Evolutionary conservation across 2,113 vertebrate genomes (phyloP), one percentile per base, ranked within the genome.

Genomic region (Chroicocephalus ridibundus): DNA sequence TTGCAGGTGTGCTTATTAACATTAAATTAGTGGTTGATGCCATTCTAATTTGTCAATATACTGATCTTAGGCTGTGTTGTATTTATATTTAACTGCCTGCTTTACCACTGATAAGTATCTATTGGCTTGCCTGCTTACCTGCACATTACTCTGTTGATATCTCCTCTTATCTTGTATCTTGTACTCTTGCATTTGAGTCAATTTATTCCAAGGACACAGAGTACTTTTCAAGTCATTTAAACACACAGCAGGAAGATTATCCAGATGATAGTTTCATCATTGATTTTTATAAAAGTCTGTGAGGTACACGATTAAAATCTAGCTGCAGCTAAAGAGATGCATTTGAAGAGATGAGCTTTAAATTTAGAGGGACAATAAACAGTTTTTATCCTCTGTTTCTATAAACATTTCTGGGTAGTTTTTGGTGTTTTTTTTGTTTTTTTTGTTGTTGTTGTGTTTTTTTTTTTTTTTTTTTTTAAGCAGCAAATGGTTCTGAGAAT

Each of bases 201-300:
- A 92, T 95, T 96, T 95, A 92, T 91, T 94, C 80, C 83, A 95
- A 96, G 93, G 86, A 93, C 92, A 93, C 51, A 51, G 68, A 93
- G 94, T 94, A 82, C 85, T 95, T 96, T 92, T 80, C 64, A 88
- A 90, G 82, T 90, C 10, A 58, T 94, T 97, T 96, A 93, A 95
- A 88, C 76, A 51, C 82, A 94, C 72, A 90, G 88, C 55, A 66
- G 68, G 79, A 92, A 83, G 80, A 86, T 95, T 95, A 94, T 82
- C 66, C 74, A 79, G 81, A 36, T 90, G 88, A 92, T 92, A 93
- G 68, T 86, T 95, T 90, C 93, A 86, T 78, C 46, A 94, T 83
- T 1, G 38, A 92, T 95, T 95, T 96, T 92, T 93, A 66, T 57
- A 92, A 62, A 92, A 46, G 25, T 74, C 58, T 51, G 18, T 16